A percentile compares a stretch with the other conserved stretches of the same genome.
Conservation (phyloP, 2,888 invertebrate species). For the Coelopa pilipes region DNA sequence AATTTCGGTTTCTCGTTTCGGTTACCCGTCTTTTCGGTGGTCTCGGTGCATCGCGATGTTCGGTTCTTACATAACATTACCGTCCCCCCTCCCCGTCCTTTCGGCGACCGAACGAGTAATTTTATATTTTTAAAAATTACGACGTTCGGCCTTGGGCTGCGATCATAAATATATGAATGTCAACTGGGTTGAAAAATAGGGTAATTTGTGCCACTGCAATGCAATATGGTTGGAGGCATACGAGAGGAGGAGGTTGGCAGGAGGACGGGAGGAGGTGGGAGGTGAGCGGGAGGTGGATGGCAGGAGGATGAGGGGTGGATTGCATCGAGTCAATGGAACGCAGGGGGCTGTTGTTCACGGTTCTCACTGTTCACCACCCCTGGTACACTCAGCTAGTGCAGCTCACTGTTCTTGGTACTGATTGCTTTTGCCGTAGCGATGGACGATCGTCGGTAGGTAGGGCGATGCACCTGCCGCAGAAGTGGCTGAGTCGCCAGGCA, state of each 20-base stretch:
- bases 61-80: constrained; percentile 5
- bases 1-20: no score
- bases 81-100: background rate
- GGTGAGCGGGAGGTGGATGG: background rate
- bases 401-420: no score
- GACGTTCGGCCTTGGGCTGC: background rate
- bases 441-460: background rate
- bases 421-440: no score
- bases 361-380: no score
- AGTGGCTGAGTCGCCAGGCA: background rate
- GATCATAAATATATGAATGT: constrained; percentile 14
- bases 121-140: constrained; percentile 25
- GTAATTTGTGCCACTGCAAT: constrained; percentile 14
- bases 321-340: no score
- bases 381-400: no score
- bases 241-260: no score
- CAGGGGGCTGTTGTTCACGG: no score
- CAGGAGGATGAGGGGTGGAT: no score
- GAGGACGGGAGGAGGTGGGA: background rate
- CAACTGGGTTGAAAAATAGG: constrained; percentile 23
- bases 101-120: background rate
- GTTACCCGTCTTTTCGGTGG: no score
- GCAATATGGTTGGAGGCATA: no score
- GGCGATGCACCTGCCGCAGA: background rate
- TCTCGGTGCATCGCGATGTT: background rate